Evolutionary conservation across 37 sponge, comb jelly and placozoan genomes (phyloP).

Genomic region (Geodia barretti): DNA sequence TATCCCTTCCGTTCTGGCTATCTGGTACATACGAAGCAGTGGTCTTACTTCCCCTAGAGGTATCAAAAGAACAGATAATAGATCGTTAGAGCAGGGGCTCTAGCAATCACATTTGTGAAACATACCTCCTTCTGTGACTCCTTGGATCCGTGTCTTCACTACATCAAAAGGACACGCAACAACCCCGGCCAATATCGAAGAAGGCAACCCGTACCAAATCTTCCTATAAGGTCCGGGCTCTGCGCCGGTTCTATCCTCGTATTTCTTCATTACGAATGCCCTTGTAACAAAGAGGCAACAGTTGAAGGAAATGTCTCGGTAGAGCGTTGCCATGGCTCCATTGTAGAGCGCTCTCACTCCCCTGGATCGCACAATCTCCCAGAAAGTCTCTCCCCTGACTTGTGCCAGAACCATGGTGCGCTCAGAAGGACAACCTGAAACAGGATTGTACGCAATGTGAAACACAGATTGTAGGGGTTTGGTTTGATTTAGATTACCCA

Average conservation of each 20-base stretch:
- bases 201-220: slow-evolving; percentile 39
- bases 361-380: slow-evolving; percentile 40
- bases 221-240: slow-evolving; percentile 19
- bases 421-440: slow-evolving; percentile 88
- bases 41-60: no score
- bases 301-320: slow-evolving; percentile 86
- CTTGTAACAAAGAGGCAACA: slow-evolving; percentile 61
- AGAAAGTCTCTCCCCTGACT: slow-evolving; percentile 69
- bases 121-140: slow-evolving; percentile 15
- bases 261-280: slow-evolving; percentile 34
- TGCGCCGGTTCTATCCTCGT: slow-evolving; percentile 8
- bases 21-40: slow-evolving; percentile 10
- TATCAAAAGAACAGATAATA: no score
- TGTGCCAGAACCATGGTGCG: slow-evolving; percentile 85
- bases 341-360: slow-evolving; percentile 72
- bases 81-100: no score
- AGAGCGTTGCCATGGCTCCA: slow-evolving; percentile 64
- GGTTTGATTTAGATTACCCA: not conserved
- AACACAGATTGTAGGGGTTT: not conserved
- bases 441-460: not conserved
- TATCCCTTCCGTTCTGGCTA: slow-evolving; percentile 61
- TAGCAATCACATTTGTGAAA: not conserved
- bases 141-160: slow-evolving; percentile 83
- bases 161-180: slow-evolving; percentile 86
- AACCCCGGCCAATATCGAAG: slow-evolving; percentile 55